Percentiles rank a stretch among this genome's conserved stretches.
Evolutionary conservation across 2,797 vertebrate species (phyloP).

Genomic region (Neomorphus geoffroyi): DNA sequence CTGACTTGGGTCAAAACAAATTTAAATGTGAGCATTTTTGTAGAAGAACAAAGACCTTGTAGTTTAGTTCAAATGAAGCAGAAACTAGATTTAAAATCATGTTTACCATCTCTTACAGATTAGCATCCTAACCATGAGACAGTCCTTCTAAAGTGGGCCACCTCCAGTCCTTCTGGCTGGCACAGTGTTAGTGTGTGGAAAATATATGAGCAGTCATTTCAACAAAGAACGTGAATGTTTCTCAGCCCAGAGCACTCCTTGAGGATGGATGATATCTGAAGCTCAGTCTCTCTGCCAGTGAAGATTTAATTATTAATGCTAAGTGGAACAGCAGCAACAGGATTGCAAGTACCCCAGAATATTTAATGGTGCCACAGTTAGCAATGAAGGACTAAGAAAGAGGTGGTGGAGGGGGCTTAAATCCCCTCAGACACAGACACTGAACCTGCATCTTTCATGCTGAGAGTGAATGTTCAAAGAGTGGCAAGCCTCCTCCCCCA

Average conservation of each 20-base stretch:
- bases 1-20: background rate
- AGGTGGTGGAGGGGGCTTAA: background rate
- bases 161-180: background rate
- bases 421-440: background rate
- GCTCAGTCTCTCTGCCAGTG: background rate
- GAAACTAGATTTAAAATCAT: background rate
- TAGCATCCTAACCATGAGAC: background rate
- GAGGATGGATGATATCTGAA: conserved; percentile 5
- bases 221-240: background rate
- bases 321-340: conserved; percentile 47
- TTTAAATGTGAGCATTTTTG: background rate
- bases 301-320: conserved; percentile 55
- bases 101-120: background rate
- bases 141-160: background rate
- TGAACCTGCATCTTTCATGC: background rate
- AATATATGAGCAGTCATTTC: background rate
- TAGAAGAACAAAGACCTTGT: background rate
- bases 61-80: conserved; percentile 12
- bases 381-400: background rate
- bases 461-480: conserved; percentile 9
- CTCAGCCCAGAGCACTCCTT: background rate
- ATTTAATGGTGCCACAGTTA: background rate
- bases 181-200: background rate
- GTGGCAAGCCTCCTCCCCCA: background rate
- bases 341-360: conserved; percentile 26